Evolutionary conservation across 2,113 vertebrate genomes (phyloP).

Genomic region (Coregonus clupeaformis): DNA sequence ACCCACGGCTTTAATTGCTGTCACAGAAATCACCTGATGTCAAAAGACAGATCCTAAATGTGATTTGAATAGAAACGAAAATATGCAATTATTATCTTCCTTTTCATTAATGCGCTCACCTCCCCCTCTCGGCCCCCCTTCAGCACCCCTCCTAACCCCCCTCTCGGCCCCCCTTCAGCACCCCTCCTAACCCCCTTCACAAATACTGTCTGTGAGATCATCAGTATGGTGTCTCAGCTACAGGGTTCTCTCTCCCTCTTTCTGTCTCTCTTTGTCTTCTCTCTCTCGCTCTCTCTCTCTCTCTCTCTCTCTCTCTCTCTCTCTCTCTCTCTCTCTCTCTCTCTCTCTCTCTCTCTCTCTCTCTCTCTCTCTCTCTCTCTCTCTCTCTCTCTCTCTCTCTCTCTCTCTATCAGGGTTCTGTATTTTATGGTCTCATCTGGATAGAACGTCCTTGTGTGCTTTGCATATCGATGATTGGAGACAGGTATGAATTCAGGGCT

Average conservation of each 20-base stretch:
- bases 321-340: no score
- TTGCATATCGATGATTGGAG: conserved; percentile 60
- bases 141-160: not conserved
- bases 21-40: conserved; percentile 36
- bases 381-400: no score
- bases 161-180: not conserved
- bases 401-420: not conserved
- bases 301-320: no score
- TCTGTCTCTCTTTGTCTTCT: no score
- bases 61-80: conserved; percentile 27
- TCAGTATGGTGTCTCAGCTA: not conserved
- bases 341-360: no score
- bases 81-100: conserved; percentile 1
- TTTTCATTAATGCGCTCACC: not conserved
- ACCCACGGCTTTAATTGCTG: conserved; percentile 20
- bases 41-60: conserved; percentile 19
- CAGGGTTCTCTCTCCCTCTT: not conserved
- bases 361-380: no score
- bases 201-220: not conserved
- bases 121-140: conserved; percentile 18
- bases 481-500: conserved; percentile 49
- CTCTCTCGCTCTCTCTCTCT: no score
- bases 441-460: conserved; percentile 50
- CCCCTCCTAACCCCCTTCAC: not conserved
- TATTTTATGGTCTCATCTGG: conserved; percentile 60